Evolutionary conservation across 2,113 vertebrate genomes (phyloP), one percentile per base, ranked within the genome.

Genomic region (Todiramphus chloris): DNA sequence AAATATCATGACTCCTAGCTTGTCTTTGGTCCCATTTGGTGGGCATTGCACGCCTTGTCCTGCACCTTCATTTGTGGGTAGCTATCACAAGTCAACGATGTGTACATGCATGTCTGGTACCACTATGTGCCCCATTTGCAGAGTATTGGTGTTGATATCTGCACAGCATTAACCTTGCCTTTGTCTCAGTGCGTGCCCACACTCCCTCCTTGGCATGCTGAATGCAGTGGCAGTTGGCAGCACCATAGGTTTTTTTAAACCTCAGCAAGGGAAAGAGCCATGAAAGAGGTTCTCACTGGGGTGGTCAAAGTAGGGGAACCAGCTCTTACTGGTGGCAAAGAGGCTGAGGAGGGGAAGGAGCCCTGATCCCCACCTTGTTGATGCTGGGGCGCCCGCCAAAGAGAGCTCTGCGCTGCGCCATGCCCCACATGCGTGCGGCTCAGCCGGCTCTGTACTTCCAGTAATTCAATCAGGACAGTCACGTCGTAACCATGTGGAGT

Each of bases 401-500:
- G 79, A 41, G 70, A 89, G 89, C 69, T 87, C 13, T 1, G 7
- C 59, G 83, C 88, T 75, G 48, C 2, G 2, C 83, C 30, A 3
- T 58, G 86, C 53, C 66, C 92, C 21, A 0, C 94, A 90, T 82
- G 94, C 81, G 24, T 90, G 92, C 20, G 35, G 86, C 64, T 89
- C 82, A 81, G 76, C 72, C 5, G 0, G 70, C 81, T 88, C 90
- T 93, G 94, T 88, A 74, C 95, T 94, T 39, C 77, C 96, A 89
- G 94, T 92, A 96, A 95, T 94, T 96, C 90, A 94, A 83, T 95
- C 96, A 94, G 95, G 91, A 93, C 94, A 93, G 96, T 95, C 96
- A 97, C 96, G 95, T 97, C 89, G 27, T 53, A 62, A 44, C 94
- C 96, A 96, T 97, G 96, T 96, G 96, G 96, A 96, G 96, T 96